Conservation (phyloP, 2,797 vertebrate species). For the Arctocebus calabarensis region DNA sequence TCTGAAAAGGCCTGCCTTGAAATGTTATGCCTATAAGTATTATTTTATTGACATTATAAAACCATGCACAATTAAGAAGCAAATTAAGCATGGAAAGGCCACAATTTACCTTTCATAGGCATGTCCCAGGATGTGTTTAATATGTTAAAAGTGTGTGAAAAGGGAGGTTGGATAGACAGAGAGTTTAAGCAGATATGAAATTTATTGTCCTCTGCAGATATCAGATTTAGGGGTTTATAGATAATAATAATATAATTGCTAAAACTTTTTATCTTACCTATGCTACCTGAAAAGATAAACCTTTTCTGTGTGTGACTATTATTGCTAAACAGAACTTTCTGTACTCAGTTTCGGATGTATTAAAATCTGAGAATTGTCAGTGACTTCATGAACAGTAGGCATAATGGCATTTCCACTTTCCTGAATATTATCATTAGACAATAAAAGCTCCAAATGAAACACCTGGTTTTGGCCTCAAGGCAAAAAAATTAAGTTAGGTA, state of each 20-base stretch:
- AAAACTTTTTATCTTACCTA: slow-evolving; percentile 22
- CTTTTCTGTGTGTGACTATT: slow-evolving; percentile 21
- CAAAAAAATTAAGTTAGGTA: not conserved
- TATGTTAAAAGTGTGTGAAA: slow-evolving; percentile 55
- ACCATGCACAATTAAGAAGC: slow-evolving; percentile 72
- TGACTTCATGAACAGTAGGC: not conserved
- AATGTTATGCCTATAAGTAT: slow-evolving; percentile 60
- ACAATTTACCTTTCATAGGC: slow-evolving; percentile 67
- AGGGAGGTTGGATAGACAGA: not conserved
- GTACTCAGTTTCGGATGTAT: slow-evolving; percentile 44
- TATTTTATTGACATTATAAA: slow-evolving; percentile 71
- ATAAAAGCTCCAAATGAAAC: slow-evolving; percentile 46
- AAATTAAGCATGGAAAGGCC: slow-evolving; percentile 66
- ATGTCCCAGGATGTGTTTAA: slow-evolving; percentile 32
- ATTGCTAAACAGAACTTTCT: slow-evolving; percentile 47
- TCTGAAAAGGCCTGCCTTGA: slow-evolving; percentile 69
- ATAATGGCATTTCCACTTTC: not conserved
- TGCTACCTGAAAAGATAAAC: slow-evolving; percentile 36
- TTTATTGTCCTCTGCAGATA: not conserved
- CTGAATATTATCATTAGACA: slow-evolving; percentile 36
- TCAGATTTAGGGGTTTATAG: not conserved
- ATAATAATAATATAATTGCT: slow-evolving; percentile 8
- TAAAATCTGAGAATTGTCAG: slow-evolving; percentile 44
- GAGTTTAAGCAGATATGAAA: not conserved
- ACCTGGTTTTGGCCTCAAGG: not conserved